Percentiles rank a stretch among this genome's conserved stretches.
Conservation (phyloP, 2,888 invertebrate genomes). For the Cephus nigrinus region DNA sequence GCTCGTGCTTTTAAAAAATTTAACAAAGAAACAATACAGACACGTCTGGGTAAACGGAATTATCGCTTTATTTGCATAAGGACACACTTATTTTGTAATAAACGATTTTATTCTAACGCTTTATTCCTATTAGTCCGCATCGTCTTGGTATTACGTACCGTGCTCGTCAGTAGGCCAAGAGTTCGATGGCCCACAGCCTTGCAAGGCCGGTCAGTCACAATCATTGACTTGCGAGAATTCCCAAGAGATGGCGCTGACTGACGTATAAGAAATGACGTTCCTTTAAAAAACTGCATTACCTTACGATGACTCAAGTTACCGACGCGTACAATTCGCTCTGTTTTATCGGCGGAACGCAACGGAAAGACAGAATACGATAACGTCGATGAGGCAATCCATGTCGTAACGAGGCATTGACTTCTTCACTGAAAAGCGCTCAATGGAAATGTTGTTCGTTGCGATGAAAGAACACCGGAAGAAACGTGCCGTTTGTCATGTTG, state of each 20-base stretch:
- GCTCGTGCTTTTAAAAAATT: too few species aligned
- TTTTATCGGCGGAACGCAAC: conserved; percentile 38
- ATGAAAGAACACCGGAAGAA: background rate
- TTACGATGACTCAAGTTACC: background rate
- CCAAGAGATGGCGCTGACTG: background rate
- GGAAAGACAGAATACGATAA: background rate
- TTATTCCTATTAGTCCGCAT: conserved; percentile 10
- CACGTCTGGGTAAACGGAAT: too few species aligned
- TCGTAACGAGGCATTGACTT: conserved; percentile 41
- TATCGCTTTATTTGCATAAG: background rate
- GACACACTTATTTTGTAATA: background rate
- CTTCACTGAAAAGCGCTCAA: conserved; percentile 18
- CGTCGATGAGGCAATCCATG: conserved; percentile 22
- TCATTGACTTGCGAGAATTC: background rate
- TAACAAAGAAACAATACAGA: background rate
- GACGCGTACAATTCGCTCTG: conserved; percentile 12
- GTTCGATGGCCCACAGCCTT: conserved; percentile 64
- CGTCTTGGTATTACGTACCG: background rate
- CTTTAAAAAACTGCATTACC: background rate
- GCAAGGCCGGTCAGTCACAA: conserved; percentile 54
- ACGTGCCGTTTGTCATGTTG: background rate
- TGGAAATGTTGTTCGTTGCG: conserved; percentile 19
- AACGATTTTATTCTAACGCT: background rate
- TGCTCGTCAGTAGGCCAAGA: conserved; percentile 54
- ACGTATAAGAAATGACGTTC: background rate